Base-by-base conservation (phyloP, 2,113 vertebrate genomes). In the Glaucomys volans region DNA sequence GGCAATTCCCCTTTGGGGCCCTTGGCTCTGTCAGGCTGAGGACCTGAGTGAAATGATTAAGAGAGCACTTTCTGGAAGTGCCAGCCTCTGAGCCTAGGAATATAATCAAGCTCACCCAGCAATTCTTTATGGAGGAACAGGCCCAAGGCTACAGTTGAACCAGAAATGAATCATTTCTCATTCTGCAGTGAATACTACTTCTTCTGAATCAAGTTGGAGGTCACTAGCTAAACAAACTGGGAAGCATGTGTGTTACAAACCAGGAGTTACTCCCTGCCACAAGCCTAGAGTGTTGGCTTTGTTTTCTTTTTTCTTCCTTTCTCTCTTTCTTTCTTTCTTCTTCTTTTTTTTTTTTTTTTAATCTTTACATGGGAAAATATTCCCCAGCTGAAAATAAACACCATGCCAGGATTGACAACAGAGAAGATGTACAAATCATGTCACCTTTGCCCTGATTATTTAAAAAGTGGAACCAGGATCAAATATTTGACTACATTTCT, bases 21-120 rank as follows among this genome's bases (percentile, higher is more conserved):
- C 86, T 80, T n/a, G 79, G 82, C 26, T 57, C 50, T 54, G 84
- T 97, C 67, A 90, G 94, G 75, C 4, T 62, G 87, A 97, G 35
- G 26, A 42, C 76, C 82, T 69, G 88, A 96, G 86, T 69, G 69
- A 88, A 87, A 95, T 83, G 66, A 87, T 89, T 95, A 67, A 97
- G 93, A 95, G 50, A 77, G 40, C 72, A 84, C 89, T 95, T 98
- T 95, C 94, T 2, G 83, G 80, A 62, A 93, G 4, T 17, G 62
- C 76, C 6, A 76, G 79, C 69, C 96, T 75, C 77, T 32, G 44
- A 40, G 28, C 40, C 52, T 83, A 66, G 5, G 35, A 8, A 74
- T 62, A 81, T 37, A 44, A 66, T 1, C 87, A 66, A 47, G 75
- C 12, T 0, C 4, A 76, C 91, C 18, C 0, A 16, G 88, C 26